Evolutionary conservation across 2,113 vertebrate genomes (phyloP), one percentile per base, ranked within the genome.

Genomic region (Echinops telfairi): DNA sequence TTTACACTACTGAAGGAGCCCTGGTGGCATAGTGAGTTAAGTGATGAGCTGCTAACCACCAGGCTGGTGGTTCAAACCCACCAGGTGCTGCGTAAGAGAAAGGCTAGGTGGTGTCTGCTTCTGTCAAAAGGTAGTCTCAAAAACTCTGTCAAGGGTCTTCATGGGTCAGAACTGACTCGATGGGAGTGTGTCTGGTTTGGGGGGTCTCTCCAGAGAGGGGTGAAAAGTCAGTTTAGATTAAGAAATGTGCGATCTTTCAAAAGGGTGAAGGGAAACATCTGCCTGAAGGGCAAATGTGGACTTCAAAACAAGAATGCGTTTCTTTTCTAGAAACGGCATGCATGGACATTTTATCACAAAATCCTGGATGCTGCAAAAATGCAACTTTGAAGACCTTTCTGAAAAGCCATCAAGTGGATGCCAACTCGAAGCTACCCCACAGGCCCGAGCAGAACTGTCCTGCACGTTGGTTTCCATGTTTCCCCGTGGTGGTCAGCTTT

Each of bases 211-310:
- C 27, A 86, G 47, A 66, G 38, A 87, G 53, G 38, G 87, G 57
- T 91, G 57, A 88, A 93, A 92, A 14, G 88, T 84, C 93, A 92
- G 87, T 87, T 75, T 89, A 90, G 11, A 81, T 40, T 92, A 64
- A 47, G 38, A 79, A 38, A 94, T 66, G 73, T 89, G 58, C 94
- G 94, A 89, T 17, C 16, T 58, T 82, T 82, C 57, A 62, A 78
- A 91, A 85, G 36, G 10, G 81, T 75, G 22, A 83, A 53, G 33
- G 76, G 31, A 92, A 90, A 88, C 15, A 92, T 58, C 66, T 33
- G n/a, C 38, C 60, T 36, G 7, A 96, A 76, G 25, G 25, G 6
- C 36, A 87, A 89, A 91, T 27, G 40, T 80, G 38, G 75, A 22
- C 66, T 94, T 86, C 58, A 86, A 66, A 82, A 83, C 25, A 75